These are phyloP conservation scores for Paedocypris sp. DNA, from an alignment of 2,113 vertebrate species.

Conservation along the genomic window DNA sequence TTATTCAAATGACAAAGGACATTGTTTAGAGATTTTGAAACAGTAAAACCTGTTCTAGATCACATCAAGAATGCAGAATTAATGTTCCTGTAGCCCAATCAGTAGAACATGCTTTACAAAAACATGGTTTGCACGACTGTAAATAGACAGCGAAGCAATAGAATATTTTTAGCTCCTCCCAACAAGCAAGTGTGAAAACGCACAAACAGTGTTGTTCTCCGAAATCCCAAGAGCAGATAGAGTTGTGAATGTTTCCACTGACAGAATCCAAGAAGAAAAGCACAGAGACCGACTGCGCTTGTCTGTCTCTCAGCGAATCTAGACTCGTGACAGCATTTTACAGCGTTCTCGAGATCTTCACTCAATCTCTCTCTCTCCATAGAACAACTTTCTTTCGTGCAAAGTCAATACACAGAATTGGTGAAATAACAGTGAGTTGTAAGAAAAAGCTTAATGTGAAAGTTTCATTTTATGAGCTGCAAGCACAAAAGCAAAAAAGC, in stretches of 20 bases:
- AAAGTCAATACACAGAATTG: slow-evolving; percentile 42
- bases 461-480: background rate
- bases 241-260: background rate
- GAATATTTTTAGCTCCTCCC: slow-evolving; percentile 24
- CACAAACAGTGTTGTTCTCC: slow-evolving; percentile 1
- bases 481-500: background rate
- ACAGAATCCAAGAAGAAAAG: background rate
- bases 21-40: background rate
- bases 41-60: no score
- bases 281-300: background rate
- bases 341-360: slow-evolving; percentile 54
- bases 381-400: slow-evolving; percentile 41
- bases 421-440: background rate
- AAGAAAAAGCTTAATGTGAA: background rate
- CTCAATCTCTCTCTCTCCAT: slow-evolving; percentile 50
- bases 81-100: no score
- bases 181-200: background rate
- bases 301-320: background rate
- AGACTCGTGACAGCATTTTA: slow-evolving; percentile 37
- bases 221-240: background rate
- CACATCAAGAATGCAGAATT: no score
- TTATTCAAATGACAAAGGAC: background rate
- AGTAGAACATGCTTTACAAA: slow-evolving; percentile 24
- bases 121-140: background rate
- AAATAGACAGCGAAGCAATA: background rate